Percentiles rank a stretch among this genome's conserved stretches.
Evolutionary conservation across 2,888 invertebrate species (phyloP).

Genomic region (Octonoba sinensis): DNA sequence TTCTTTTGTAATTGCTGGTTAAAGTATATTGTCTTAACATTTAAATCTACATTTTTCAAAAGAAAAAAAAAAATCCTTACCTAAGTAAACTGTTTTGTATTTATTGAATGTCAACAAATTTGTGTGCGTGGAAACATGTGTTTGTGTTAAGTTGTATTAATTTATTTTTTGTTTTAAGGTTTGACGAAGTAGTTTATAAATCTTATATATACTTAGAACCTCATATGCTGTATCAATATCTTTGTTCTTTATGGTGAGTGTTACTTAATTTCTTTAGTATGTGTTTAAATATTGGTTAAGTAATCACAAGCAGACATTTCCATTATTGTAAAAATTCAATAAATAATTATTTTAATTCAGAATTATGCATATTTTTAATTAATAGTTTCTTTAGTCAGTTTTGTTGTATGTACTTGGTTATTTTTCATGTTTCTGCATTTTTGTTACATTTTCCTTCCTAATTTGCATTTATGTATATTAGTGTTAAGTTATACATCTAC

Average conservation of each 20-base stretch:
- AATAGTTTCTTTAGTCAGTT: no score
- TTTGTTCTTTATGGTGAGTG: conserved; percentile 43
- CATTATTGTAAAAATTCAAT: not conserved
- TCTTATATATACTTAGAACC: conserved; percentile 26
- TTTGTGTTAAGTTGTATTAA: no score
- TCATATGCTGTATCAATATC: conserved; percentile 21
- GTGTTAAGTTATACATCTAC: no score
- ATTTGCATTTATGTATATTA: no score
- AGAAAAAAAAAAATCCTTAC: not conserved
- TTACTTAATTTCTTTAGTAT: not conserved
- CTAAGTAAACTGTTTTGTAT: not conserved
- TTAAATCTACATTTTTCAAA: no score
- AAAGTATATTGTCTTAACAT: no score
- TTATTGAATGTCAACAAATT: not conserved
- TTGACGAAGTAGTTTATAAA: conserved; percentile 43
- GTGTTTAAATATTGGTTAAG: not conserved
- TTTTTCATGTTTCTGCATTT: no score
- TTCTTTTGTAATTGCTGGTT: no score
- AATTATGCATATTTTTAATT: not conserved
- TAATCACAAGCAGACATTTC: not conserved
- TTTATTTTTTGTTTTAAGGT: conserved; percentile 27
- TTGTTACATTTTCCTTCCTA: no score
- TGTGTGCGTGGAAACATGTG: not conserved
- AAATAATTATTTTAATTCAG: not conserved
- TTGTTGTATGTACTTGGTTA: no score